phyloP scores from a whole-genome alignment of 2,888 invertebrate species.

The Callinectes sapidus region DNA sequence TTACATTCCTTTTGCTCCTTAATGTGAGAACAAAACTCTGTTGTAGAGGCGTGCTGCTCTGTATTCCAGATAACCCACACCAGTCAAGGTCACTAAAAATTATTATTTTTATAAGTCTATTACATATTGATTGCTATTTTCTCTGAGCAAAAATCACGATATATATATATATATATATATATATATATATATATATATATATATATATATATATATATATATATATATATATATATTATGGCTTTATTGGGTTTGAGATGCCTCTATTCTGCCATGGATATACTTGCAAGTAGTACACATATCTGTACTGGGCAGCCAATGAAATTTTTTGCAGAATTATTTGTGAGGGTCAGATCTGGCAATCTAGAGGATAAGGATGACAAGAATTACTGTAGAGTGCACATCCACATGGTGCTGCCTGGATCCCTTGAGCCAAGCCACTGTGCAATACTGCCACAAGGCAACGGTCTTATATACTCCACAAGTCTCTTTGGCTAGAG shows the following conservation, averaged over 20 bases:
- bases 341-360: not conserved
- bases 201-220: constrained; percentile 46
- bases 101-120: constrained; percentile 57
- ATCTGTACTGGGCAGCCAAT: constrained; percentile 28
- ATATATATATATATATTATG: constrained; percentile 39
- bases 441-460: constrained; percentile 45
- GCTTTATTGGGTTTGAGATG: not conserved
- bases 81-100: constrained; percentile 53
- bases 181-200: not conserved
- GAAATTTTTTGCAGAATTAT: not conserved
- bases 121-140: not conserved
- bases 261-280: not conserved
- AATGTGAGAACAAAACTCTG: not conserved
- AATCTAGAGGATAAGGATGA: not conserved
- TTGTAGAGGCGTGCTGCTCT: not conserved
- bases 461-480: constrained; percentile 34
- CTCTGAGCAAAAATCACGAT: constrained; percentile 50
- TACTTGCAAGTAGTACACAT: constrained; percentile 36
- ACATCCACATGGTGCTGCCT: constrained; percentile 9
- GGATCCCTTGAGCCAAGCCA: constrained; percentile 3
- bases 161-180: constrained; percentile 42
- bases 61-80: constrained; percentile 30
- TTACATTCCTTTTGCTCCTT: constrained; percentile 19
- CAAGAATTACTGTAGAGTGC: not conserved
- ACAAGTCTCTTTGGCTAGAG: constrained; percentile 6